Base-by-base conservation (phyloP, 2,888 invertebrate species). In the Drosophila testacea region DNA sequence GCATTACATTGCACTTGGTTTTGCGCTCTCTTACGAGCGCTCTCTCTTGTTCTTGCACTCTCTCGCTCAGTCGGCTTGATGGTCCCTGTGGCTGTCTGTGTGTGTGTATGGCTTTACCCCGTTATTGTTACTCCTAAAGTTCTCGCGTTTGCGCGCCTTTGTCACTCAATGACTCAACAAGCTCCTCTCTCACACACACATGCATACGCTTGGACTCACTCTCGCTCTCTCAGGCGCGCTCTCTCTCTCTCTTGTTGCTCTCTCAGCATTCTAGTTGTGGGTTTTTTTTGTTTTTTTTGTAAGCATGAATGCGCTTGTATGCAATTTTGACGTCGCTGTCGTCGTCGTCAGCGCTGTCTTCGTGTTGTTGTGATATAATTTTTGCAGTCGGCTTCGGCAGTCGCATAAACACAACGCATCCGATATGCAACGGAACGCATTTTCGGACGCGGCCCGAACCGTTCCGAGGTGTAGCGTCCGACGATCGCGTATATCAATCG, bases 341-440 rank as follows among this genome's bases (percentile, higher is more conserved):
- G 79, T 55, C 71, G 77, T 70, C 78, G 81, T 64, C 67, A 78
- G 70, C 75, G 78, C 71, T 73, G 83, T 79, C 87, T 87, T 84
- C 84, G 79, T 83, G 90, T 91, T 90, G 90, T 90, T 92, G 91
- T 91, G 91, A 91, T 92, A 91, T 91, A 91, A 91, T 91, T 92
- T 92, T 91, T 91, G 89, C 83, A 86, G 91, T 89, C 90, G 88
- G 84, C 85, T 87, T 88, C 89, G 85, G 84, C 91, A 93, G 93
- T 93, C 92, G 92, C 91, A 92, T 91, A 92, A 92, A 92, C 91
- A 90, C 92, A 92, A 92, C 91, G 92, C 92, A 92, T 92, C 90
- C 92, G 92, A 92, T 91, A 92, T 93, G 92, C 92, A 93, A 91
- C 92, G 92, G 92, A 92, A 92, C 92, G 92, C 92, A 92, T 92